Conservation (phyloP, 2,797 vertebrate species). For the Zalophus californianus region DNA sequence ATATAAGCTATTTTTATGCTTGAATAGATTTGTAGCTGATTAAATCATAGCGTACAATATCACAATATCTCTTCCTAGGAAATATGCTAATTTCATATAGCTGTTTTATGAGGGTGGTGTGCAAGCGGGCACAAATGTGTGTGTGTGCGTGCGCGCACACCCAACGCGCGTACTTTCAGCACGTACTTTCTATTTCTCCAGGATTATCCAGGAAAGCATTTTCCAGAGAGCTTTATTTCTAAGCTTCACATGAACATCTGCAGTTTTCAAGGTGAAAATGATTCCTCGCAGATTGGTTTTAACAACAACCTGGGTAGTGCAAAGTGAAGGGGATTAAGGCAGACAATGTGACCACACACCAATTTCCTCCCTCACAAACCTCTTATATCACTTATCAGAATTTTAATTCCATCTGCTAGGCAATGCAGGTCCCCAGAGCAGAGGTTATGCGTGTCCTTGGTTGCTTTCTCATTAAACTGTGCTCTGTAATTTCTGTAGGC, state of each 20-base stretch:
- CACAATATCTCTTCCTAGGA: background rate
- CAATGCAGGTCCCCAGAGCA: conserved; percentile 11
- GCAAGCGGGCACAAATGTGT: background rate
- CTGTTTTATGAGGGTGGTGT: background rate
- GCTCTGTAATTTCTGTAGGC: background rate
- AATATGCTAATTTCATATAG: background rate
- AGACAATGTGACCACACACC: conserved; percentile 36
- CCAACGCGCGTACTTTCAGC: background rate
- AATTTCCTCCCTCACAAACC: conserved; percentile 63
- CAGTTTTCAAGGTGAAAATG: conserved; percentile 66
- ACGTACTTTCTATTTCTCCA: background rate
- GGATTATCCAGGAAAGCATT: background rate
- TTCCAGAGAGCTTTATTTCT: conserved; percentile 47
- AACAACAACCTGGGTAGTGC: conserved; percentile 35
- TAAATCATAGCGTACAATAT: background rate
- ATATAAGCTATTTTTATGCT: background rate
- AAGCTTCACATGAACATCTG: conserved; percentile 44
- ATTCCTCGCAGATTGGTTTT: background rate
- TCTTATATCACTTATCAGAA: conserved; percentile 70
- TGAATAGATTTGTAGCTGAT: background rate
- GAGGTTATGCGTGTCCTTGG: background rate
- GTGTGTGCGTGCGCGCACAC: fast-evolving
- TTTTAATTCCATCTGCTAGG: conserved; percentile 76
- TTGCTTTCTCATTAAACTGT: conserved; percentile 11
- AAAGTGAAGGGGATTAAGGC: conserved; percentile 48